phyloP scores from a whole-genome alignment of 2,888 invertebrate genomes.

The Parnassius mnemosyne region DNA sequence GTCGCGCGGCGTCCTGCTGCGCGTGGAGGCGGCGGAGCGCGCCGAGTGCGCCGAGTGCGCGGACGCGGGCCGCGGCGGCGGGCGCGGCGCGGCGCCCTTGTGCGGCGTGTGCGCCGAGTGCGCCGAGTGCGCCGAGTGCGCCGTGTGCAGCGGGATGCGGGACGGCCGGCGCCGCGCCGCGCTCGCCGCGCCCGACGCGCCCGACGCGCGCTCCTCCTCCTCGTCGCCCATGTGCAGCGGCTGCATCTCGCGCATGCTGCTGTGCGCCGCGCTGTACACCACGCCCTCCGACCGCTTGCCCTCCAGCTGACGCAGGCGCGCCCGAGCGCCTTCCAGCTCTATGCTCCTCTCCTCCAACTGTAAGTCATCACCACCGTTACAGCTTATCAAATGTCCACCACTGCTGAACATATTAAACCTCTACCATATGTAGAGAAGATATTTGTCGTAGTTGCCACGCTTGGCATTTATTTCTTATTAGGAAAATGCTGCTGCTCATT shows the following conservation, averaged over 20 bases:
- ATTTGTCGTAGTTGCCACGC: too few species aligned
- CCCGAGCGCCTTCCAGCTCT: slow-evolving; percentile 90
- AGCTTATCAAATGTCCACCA: background rate
- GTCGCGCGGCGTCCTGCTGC: slow-evolving; percentile 54
- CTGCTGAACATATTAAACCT: too few species aligned
- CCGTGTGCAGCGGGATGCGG: slow-evolving; percentile 50
- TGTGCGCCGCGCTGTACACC: slow-evolving; percentile 37
- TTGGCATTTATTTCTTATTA: too few species aligned
- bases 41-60: slow-evolving; percentile 51
- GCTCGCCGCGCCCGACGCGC: slow-evolving; percentile 78
- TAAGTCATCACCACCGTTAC: slow-evolving; percentile 26
- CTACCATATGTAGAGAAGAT: too few species aligned
- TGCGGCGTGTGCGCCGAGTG: slow-evolving; percentile 52
- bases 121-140: slow-evolving; percentile 70
- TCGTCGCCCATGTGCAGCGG: slow-evolving; percentile 72
- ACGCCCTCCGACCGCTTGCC: slow-evolving; percentile 50
- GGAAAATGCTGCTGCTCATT: too few species aligned
- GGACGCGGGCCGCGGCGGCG: slow-evolving; percentile 38
- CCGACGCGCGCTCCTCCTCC: slow-evolving; percentile 78
- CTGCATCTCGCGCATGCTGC: slow-evolving; percentile 72
- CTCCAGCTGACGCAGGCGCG: slow-evolving; percentile 87
- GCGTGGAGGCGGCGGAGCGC: slow-evolving; percentile 54
- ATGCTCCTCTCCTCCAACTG: slow-evolving; percentile 91
- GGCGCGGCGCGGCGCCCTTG: slow-evolving; percentile 68
- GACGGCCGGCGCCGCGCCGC: slow-evolving; percentile 81